Conservation (phyloP, 1,140 invertebrate species). For the Hormaphis cornu region DNA sequence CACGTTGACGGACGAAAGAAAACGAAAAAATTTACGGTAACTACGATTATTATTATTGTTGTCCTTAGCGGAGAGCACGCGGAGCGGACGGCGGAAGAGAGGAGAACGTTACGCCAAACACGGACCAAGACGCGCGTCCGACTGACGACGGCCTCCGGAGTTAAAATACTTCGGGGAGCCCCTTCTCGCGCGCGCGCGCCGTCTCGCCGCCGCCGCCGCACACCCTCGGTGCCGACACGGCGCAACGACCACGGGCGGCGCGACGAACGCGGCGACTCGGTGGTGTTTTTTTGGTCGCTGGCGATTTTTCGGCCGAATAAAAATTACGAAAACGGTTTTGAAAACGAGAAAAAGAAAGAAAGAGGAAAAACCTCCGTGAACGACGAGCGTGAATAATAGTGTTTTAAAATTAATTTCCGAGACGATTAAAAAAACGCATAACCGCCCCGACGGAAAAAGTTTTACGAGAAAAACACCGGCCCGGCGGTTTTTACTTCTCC, state of each 20-base stretch:
- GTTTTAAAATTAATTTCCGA: too few species aligned
- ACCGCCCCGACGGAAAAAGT: too few species aligned
- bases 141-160: conserved; percentile 24
- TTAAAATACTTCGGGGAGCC: conserved; percentile 2
- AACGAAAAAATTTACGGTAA: too few species aligned
- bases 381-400: too few species aligned
- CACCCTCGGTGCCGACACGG: neutral
- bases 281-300: neutral
- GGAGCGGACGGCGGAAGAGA: neutral
- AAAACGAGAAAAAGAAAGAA: too few species aligned
- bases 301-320: too few species aligned
- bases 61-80: neutral
- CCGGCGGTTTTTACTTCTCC: too few species aligned
- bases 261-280: neutral
- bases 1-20: neutral
- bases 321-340: too few species aligned
- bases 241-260: neutral
- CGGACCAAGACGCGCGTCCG: conserved; percentile 29
- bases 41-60: too few species aligned
- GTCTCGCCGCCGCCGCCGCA: neutral
- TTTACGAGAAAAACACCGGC: too few species aligned
- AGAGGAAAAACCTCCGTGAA: too few species aligned
- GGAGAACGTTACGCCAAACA: neutral
- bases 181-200: conserved; percentile 10
- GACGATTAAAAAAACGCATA: too few species aligned